Evolutionary conservation across 92 coral and sea anemone species (phyloP).

Genomic region (Pocillopora meandrina): DNA sequence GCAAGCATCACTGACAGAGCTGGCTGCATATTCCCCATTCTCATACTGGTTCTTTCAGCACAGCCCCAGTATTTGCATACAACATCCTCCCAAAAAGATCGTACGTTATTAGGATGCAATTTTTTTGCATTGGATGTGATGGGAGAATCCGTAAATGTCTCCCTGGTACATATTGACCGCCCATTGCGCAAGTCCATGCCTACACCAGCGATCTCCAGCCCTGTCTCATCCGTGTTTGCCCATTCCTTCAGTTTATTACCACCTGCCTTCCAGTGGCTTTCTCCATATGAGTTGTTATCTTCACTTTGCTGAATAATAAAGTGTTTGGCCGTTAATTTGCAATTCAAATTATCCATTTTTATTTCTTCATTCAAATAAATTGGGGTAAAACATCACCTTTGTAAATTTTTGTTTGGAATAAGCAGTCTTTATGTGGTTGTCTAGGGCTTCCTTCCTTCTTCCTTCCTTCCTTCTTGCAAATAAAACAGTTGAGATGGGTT

Average conservation of each 20-base stretch:
- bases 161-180: conserved; percentile 65
- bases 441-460: no score
- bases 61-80: conserved; percentile 69
- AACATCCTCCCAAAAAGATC: conserved; percentile 54
- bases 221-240: conserved; percentile 30
- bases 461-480: no score
- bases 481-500: no score
- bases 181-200: conserved; percentile 64
- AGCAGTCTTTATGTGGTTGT: no score
- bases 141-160: conserved; percentile 64
- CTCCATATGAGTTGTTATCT: neutral
- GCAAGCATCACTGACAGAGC: conserved; percentile 63
- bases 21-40: conserved; percentile 40
- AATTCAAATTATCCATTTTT: no score
- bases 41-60: conserved; percentile 33
- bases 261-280: conserved; percentile 6
- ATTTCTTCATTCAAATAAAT: no score
- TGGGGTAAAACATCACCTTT: no score
- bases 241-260: neutral
- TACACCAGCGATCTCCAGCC: conserved; percentile 52
- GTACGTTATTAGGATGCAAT: conserved; percentile 39
- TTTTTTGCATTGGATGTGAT: conserved; percentile 36
- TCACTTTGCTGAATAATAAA: neutral
- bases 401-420: no score
- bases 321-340: no score